These are phyloP conservation scores for Geotrupes spiniger DNA, from an alignment of 2,888 invertebrate species.

Conservation along the genomic window DNA sequence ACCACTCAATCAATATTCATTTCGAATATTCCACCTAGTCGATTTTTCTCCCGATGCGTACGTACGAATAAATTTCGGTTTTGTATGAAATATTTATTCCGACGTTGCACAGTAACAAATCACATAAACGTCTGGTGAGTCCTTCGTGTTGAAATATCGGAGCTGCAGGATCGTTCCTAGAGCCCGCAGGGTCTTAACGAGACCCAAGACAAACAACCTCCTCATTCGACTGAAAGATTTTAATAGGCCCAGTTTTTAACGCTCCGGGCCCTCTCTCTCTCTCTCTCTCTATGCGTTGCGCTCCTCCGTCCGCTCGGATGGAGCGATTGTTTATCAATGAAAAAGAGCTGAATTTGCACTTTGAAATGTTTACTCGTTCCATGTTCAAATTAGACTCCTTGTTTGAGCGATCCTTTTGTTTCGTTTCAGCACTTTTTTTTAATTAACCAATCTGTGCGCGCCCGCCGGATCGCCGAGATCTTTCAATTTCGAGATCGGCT, in stretches of 20 bases:
- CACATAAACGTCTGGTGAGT: slow-evolving; percentile 30
- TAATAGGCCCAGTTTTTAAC: slow-evolving; percentile 50
- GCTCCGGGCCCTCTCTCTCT: slow-evolving; percentile 34
- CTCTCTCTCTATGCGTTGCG: too few species aligned
- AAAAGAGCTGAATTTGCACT: slow-evolving; percentile 40
- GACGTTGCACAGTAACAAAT: slow-evolving; percentile 36
- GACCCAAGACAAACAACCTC: slow-evolving; percentile 46
- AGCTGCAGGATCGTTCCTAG: slow-evolving; percentile 21
- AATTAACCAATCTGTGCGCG: too few species aligned
- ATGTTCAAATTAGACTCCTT: slow-evolving; percentile 27
- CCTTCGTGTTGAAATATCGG: slow-evolving; percentile 38
- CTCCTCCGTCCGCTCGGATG: slow-evolving; percentile 27
- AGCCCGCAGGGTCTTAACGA: slow-evolving; percentile 37
- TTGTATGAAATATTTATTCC: slow-evolving; percentile 26
- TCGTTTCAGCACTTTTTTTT: slow-evolving; percentile 21
- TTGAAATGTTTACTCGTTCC: slow-evolving; percentile 26
- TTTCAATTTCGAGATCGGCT: too few species aligned
- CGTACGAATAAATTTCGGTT: neutral
- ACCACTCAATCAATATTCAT: too few species aligned
- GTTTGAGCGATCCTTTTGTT: slow-evolving; percentile 25
- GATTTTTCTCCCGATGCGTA: neutral
- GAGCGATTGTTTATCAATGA: slow-evolving; percentile 41
- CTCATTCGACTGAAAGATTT: slow-evolving; percentile 50
- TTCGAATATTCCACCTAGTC: too few species aligned
- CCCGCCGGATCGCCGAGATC: too few species aligned